Percentiles rank a stretch among this genome's conserved stretches.
Evolutionary conservation across 2,888 invertebrate genomes (phyloP).

Genomic region (Volucella zonaria): DNA sequence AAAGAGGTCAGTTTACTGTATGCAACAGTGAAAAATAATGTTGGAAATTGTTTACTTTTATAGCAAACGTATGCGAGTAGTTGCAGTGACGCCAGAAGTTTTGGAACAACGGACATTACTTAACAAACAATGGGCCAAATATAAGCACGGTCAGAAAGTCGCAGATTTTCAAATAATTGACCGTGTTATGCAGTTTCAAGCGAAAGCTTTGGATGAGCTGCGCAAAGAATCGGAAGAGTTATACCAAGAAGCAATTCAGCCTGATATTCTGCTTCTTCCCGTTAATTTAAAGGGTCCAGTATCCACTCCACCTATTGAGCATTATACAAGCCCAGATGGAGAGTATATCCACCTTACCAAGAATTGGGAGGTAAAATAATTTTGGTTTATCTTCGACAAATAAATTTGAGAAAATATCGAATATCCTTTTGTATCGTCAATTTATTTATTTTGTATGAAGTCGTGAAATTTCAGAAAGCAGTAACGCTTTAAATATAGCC

Average conservation of each 20-base stretch:
- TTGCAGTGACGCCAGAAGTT: conserved; percentile 84
- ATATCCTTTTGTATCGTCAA: too few species aligned
- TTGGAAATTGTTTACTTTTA: not conserved
- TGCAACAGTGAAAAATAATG: not conserved
- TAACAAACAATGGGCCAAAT: conserved; percentile 90
- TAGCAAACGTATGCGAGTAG: conserved; percentile 84
- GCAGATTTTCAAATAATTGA: conserved; percentile 88
- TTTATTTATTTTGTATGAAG: too few species aligned
- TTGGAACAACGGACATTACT: conserved; percentile 86
- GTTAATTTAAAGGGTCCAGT: conserved; percentile 89
- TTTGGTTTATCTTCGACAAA: not conserved
- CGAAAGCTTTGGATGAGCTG: conserved; percentile 91
- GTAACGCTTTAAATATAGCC: too few species aligned
- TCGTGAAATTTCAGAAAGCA: too few species aligned
- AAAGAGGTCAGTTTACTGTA: conserved; percentile 83
- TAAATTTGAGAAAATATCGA: conserved; percentile 14
- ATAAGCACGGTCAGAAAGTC: conserved; percentile 86
- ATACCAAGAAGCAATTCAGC: conserved; percentile 93
- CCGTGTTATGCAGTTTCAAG: conserved; percentile 87
- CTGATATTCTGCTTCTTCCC: conserved; percentile 88
- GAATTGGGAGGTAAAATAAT: conserved; percentile 86
- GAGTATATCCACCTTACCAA: conserved; percentile 92
- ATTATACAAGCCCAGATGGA: conserved; percentile 93
- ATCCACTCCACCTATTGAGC: conserved; percentile 91
- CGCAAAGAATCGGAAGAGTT: conserved; percentile 92